Percentiles rank a stretch among this genome's conserved stretches.
Evolutionary conservation across 2,113 vertebrate genomes (phyloP).

Genomic region (Pao palembangensis): DNA sequence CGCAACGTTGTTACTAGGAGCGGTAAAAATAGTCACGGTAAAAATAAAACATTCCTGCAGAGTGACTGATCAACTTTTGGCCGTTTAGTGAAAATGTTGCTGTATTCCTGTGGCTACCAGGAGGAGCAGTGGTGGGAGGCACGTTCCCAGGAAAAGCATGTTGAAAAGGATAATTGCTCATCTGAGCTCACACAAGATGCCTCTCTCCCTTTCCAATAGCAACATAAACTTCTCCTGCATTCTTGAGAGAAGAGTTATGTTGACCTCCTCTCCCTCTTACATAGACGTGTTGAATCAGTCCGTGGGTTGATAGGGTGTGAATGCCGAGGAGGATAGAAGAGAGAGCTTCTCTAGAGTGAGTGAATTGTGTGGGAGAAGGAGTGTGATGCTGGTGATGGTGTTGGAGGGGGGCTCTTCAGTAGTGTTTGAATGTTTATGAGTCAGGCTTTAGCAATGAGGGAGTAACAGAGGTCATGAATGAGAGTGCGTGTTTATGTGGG

Average conservation of each 20-base stretch:
- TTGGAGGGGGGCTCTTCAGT: conserved; percentile 28
- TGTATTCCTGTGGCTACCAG: conserved; percentile 45
- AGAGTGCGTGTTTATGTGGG: conserved; percentile 68
- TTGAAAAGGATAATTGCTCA: conserved; percentile 72
- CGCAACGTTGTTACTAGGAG: conserved; percentile 50
- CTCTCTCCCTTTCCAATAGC: conserved; percentile 60
- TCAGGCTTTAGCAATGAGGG: conserved; percentile 74
- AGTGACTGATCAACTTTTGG: conserved; percentile 65
- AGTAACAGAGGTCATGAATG: conserved; percentile 69
- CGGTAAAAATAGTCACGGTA: conserved; percentile 68
- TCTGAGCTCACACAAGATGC: conserved; percentile 65
- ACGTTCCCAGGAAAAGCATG: conserved; percentile 59
- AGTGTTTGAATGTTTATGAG: conserved; percentile 63
- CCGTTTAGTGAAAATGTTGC: conserved; percentile 56
- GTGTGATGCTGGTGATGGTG: conserved; percentile 24
- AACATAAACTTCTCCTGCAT: conserved; percentile 63
- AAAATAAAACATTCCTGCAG: conserved; percentile 66
- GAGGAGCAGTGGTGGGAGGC: conserved; percentile 62
- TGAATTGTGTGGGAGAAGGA: conserved; percentile 45
- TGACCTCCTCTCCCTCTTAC: conserved; percentile 54
- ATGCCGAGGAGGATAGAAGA: conserved; percentile 19
- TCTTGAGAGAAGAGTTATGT: conserved; percentile 64
- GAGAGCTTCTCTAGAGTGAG: conserved; percentile 28
- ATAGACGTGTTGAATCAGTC: conserved; percentile 2
- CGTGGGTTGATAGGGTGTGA: conserved; percentile 2